Percentiles rank a stretch among this genome's conserved stretches.
Evolutionary conservation across 2,797 vertebrate genomes (phyloP).

Genomic region (Sitta carolinensis): DNA sequence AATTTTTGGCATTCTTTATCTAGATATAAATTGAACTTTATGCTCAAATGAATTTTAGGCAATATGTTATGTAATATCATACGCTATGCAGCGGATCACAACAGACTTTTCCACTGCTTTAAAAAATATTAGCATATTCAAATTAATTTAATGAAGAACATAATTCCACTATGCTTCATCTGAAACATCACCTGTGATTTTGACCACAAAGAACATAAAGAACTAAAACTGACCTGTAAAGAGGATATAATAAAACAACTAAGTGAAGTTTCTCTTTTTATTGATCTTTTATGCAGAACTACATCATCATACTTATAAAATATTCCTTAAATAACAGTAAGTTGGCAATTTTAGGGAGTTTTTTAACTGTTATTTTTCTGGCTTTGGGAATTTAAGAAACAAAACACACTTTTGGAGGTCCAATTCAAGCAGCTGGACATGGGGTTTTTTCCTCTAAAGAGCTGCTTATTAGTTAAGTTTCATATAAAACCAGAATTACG

Average conservation of each 20-base stretch:
- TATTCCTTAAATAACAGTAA: neutral
- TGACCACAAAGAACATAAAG: neutral
- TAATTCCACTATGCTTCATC: neutral
- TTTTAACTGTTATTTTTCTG: neutral
- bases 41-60: neutral
- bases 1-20: neutral
- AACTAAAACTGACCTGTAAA: neutral
- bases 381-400: neutral
- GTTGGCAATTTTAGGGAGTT: fast-evolving
- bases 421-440: neutral
- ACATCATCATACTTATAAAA: neutral
- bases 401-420: neutral
- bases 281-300: neutral
- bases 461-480: neutral
- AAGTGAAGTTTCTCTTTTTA: neutral
- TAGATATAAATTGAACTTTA: neutral
- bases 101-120: neutral
- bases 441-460: no score
- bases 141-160: neutral
- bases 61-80: neutral
- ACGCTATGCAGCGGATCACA: neutral
- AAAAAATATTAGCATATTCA: neutral
- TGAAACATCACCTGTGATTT: neutral
- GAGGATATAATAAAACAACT: neutral
- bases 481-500: neutral